These are phyloP conservation scores for Temnothorax longispinosus DNA, from an alignment of 1,140 invertebrate species.

Conservation along the genomic window DNA sequence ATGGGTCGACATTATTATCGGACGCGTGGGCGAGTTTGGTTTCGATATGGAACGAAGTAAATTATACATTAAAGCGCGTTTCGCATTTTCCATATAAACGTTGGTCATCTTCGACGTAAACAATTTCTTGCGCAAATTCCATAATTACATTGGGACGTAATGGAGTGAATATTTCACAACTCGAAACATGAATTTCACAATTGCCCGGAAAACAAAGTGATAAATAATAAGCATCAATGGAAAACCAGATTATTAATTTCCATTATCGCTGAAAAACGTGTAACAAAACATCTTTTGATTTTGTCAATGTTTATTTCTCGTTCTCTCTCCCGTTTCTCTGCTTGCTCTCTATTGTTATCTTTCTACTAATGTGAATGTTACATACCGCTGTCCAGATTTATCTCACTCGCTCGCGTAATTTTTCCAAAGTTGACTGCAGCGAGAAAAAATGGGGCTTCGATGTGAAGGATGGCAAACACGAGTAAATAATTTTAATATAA, in stretches of 20 bases:
- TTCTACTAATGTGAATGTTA: background rate
- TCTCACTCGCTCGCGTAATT: background rate
- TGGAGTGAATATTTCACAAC: conserved; percentile 46
- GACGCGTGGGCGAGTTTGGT: conserved; percentile 11
- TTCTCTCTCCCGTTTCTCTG: background rate
- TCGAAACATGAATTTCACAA: conserved; percentile 39
- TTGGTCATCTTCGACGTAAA: conserved; percentile 57
- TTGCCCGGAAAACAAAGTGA: conserved; percentile 28
- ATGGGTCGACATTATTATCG: conserved; percentile 59
- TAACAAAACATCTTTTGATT: conserved; percentile 19
- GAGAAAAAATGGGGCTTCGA: background rate
- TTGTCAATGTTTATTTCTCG: conserved; percentile 16
- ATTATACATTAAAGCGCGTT: conserved; percentile 48
- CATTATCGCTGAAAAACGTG: conserved; percentile 3
- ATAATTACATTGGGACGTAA: conserved; percentile 50
- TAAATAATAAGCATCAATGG: conserved; percentile 52
- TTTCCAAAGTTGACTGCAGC: background rate
- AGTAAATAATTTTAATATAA: conserved; percentile 61
- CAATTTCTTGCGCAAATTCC: conserved; percentile 52
- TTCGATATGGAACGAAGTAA: conserved; percentile 53
- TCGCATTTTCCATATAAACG: conserved; percentile 41
- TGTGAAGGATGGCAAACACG: background rate
- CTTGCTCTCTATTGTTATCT: background rate
- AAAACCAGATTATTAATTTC: conserved; percentile 51
- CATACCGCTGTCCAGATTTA: background rate